These are phyloP conservation scores for Mus minutoides DNA, from an alignment of 2,797 vertebrate species.

Conservation along the genomic window DNA sequence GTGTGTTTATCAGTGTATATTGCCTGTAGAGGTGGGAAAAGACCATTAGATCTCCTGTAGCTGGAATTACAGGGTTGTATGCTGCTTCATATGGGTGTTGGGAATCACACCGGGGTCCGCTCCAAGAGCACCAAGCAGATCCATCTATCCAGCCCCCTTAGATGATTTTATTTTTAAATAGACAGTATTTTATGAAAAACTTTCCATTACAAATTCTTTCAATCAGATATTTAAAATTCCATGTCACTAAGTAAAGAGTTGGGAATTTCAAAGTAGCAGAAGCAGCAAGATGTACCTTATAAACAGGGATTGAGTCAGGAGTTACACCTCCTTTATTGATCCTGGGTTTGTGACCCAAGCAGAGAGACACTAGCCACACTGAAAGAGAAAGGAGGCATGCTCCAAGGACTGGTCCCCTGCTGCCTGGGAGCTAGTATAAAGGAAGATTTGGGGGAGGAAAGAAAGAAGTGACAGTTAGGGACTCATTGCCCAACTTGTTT, in stretches of 20 bases:
- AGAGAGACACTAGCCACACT: not conserved
- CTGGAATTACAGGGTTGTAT: not conserved
- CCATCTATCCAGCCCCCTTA: not conserved
- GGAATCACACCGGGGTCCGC: too few species aligned
- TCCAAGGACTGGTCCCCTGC: accelerated
- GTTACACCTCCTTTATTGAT: not conserved
- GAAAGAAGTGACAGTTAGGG: not conserved
- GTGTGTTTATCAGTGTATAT: not conserved
- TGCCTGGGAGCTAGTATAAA: not conserved
- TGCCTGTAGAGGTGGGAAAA: not conserved
- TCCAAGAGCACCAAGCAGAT: not conserved
- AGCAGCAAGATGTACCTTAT: not conserved
- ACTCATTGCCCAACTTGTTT: not conserved
- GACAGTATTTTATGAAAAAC: not conserved
- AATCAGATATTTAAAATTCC: not conserved
- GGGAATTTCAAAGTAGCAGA: not conserved
- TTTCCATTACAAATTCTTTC: not conserved
- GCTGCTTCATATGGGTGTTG: too few species aligned
- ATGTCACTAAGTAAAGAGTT: not conserved
- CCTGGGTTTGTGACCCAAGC: not conserved
- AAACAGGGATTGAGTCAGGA: not conserved
- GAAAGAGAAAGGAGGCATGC: not conserved
- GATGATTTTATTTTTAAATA: conserved; percentile 21
- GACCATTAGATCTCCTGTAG: not conserved
- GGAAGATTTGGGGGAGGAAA: not conserved